Evolutionary conservation across 1,140 invertebrate species (phyloP).

Genomic region (Delia radicum): DNA sequence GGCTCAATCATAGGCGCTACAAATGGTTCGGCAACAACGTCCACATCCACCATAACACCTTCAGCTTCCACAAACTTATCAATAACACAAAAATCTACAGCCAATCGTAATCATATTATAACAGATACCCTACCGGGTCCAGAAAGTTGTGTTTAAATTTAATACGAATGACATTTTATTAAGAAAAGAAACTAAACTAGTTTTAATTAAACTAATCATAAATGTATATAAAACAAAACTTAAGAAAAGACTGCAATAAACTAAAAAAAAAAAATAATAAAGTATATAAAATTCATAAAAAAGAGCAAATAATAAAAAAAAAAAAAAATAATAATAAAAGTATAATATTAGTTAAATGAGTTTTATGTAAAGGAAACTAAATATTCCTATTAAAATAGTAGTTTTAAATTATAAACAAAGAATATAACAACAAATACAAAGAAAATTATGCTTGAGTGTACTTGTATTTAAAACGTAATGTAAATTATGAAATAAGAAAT

Average conservation of each 20-base stretch:
- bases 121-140: constrained; percentile 73
- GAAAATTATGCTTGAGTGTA: not conserved
- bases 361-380: constrained; percentile 20
- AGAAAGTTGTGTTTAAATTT: constrained; percentile 71
- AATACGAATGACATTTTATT: not conserved
- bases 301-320: not conserved
- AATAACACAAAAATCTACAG: constrained; percentile 52
- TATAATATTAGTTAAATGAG: not conserved
- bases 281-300: not conserved
- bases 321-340: not conserved
- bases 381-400: constrained; percentile 17
- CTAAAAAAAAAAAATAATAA: not conserved
- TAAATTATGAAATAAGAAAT: too few species aligned
- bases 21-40: not conserved
- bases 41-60: constrained; percentile 36
- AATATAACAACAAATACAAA: not conserved
- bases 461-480: not conserved
- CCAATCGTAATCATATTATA: constrained; percentile 64
- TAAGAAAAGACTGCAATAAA: constrained; percentile 22
- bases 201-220: not conserved
- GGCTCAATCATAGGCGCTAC: constrained; percentile 34
- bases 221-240: constrained; percentile 2
- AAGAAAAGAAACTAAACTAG: not conserved
- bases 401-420: constrained; percentile 7
- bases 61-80: constrained; percentile 31